Percentiles rank a stretch among this genome's conserved stretches.
These are phyloP conservation scores for Gymnocephalus cernua DNA, from an alignment of 2,113 vertebrate genomes.

Conservation along the genomic window DNA sequence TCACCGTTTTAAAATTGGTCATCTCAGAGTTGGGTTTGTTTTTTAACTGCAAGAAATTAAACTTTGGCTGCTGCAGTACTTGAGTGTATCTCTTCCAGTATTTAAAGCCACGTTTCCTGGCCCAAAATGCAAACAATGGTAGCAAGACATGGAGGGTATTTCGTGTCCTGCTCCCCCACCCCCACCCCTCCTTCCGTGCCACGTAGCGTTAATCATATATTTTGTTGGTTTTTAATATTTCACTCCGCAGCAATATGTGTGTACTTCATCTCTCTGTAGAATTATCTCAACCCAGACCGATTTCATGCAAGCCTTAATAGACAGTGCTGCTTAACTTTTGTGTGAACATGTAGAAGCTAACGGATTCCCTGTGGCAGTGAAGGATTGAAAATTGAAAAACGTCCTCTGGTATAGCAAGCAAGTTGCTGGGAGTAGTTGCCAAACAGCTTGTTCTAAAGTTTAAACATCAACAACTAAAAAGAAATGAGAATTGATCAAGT, in stretches of 20 bases:
- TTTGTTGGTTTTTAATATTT: neutral
- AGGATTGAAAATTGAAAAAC: neutral
- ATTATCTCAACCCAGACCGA: conserved; percentile 46
- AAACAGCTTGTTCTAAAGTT: conserved; percentile 26
- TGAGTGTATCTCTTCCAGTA: neutral
- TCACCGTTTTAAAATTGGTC: neutral
- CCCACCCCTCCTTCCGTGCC: conserved; percentile 11
- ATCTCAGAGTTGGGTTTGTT: conserved; percentile 5
- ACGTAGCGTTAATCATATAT: conserved; percentile 25
- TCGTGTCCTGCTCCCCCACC: neutral
- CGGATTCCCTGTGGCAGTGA: conserved; percentile 35
- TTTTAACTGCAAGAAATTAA: conserved; percentile 6
- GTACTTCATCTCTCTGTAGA: conserved; percentile 21
- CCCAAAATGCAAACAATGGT: conserved; percentile 26
- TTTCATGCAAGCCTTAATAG: conserved; percentile 80
- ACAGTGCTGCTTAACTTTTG: conserved; percentile 68
- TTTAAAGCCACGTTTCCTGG: conserved; percentile 9
- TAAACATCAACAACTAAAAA: conserved; percentile 16
- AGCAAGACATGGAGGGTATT: conserved; percentile 29
- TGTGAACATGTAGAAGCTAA: conserved; percentile 56
- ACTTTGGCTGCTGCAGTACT: conserved; percentile 7
- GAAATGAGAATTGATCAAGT: conserved; percentile 8
- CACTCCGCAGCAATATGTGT: conserved; percentile 20
- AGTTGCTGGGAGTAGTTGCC: conserved; percentile 31
- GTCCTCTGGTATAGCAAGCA: conserved; percentile 16